Evolutionary conservation across 2,888 invertebrate genomes (phyloP), one percentile per base, ranked within the genome.

Genomic region (Ptychoptera contaminata): DNA sequence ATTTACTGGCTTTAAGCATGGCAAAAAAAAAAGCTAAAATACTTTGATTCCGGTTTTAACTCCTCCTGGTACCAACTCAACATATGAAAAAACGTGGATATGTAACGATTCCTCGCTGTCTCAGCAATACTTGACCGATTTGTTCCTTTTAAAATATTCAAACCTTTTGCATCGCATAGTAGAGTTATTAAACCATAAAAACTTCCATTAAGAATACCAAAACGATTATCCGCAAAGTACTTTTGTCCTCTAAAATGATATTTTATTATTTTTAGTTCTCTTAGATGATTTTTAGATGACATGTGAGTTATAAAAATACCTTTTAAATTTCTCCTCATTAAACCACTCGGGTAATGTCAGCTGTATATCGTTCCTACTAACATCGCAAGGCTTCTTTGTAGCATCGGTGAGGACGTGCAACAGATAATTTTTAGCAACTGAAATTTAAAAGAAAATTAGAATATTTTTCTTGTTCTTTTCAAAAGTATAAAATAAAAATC

Each of bases 91-190:
- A 35, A 2, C 8, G 42, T 42, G 16, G 12, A 12, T 23, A 42
- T 16, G n/a, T 42, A 42, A 12, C 42, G 34, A 34, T 42, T 42
- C 5, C 35, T 15, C 8, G 42, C 42, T n/a, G 35, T 16, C 16
- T 35, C 35, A 8, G 9, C 35, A 1, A 34, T 42, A 16, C 16
- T 35, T 8, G 42, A 42, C 12, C 34, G 34, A 15, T 23, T 23
- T 1, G 40, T 32, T 32, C n/a, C 32, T 32, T 32, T 16, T 7
- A 40, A 32, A 16, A 40, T 8, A 3, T 34, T 11, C 12, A 32
- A 15, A 34, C 15, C 11, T 8, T 30, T 32, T 2, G 40, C 31
- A 32, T 40, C 40, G 31, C 31, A 12, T 8, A 40, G 8, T 2
- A 40, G 14, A 31, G 31, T 31, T 15, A 40, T 2, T 11, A 10